A percentile compares a stretch with the other conserved stretches of the same genome.
Conservation (phyloP, 2,797 vertebrate genomes). For the Rhynchotus rufescens region DNA sequence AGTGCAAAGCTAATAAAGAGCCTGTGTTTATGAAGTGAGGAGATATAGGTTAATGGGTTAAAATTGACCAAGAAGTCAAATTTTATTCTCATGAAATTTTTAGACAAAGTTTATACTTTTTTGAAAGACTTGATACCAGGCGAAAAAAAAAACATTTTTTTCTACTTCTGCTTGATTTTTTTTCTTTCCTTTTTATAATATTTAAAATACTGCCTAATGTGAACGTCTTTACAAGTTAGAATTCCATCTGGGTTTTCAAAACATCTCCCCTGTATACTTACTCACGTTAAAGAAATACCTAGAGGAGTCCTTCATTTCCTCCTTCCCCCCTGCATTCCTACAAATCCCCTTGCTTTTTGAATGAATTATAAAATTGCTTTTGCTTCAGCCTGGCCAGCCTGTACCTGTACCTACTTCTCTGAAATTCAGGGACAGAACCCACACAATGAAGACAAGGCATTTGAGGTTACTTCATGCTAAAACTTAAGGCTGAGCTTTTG, state of each 20-base stretch:
- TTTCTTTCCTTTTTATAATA: background rate
- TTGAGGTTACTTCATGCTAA: background rate
- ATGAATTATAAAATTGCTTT: conserved; percentile 33
- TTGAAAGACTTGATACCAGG: too few relatives aligned
- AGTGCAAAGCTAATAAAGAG: background rate
- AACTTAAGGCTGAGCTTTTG: background rate
- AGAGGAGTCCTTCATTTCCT: background rate
- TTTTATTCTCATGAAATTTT: background rate
- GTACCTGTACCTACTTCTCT: background rate
- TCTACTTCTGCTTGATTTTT: background rate
- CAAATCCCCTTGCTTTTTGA: conserved; percentile 26
- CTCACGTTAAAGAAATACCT: background rate
- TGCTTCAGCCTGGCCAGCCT: background rate
- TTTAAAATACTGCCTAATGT: background rate
- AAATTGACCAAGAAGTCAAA: background rate
- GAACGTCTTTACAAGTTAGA: background rate
- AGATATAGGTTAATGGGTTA: background rate
- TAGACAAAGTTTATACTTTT: too few relatives aligned
- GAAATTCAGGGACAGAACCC: conserved; percentile 21
- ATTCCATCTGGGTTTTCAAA: background rate
- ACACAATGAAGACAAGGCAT: background rate
- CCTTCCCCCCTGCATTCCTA: background rate
- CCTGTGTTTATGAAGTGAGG: background rate
- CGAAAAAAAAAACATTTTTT: too few relatives aligned
- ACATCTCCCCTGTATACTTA: background rate